Conservation (phyloP, 2,113 vertebrate species). For the Sciurus niger region DNA sequence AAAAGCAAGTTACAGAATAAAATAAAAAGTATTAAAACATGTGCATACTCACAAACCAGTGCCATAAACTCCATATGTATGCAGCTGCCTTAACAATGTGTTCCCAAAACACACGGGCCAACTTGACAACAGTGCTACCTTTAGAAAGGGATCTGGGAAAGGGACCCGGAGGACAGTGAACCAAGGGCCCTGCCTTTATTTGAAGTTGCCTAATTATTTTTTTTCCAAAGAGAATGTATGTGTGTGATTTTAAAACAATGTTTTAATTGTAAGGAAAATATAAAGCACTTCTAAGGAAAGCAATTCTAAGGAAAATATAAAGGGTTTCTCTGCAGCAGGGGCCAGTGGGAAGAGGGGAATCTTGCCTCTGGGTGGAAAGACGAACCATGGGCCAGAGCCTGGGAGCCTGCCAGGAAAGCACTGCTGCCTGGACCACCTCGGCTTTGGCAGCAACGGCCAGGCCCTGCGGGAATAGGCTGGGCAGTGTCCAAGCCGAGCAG, state of each 20-base stretch:
- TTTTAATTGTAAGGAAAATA: conserved; percentile 23
- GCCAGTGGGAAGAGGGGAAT: background rate
- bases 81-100: background rate
- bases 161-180: background rate
- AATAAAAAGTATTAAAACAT: background rate
- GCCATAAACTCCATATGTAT: no score
- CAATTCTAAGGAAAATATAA: background rate
- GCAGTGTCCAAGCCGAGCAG: background rate
- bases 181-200: background rate
- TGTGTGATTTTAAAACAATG: conserved; percentile 14
- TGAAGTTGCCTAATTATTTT: background rate
- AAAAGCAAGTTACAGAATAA: background rate
- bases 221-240: background rate
- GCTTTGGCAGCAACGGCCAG: background rate
- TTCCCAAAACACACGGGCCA: no score
- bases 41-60: background rate
- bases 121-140: background rate
- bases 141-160: background rate
- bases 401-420: background rate
- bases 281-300: background rate
- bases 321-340: background rate
- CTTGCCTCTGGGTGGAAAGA: background rate
- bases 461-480: background rate
- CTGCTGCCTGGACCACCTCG: conserved; percentile 37
- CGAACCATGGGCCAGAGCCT: background rate